Percentiles rank a stretch among this genome's conserved stretches.
These are phyloP conservation scores for Oscheius sp. DNA, from an alignment of 2,888 invertebrate species.

Conservation along the genomic window DNA sequence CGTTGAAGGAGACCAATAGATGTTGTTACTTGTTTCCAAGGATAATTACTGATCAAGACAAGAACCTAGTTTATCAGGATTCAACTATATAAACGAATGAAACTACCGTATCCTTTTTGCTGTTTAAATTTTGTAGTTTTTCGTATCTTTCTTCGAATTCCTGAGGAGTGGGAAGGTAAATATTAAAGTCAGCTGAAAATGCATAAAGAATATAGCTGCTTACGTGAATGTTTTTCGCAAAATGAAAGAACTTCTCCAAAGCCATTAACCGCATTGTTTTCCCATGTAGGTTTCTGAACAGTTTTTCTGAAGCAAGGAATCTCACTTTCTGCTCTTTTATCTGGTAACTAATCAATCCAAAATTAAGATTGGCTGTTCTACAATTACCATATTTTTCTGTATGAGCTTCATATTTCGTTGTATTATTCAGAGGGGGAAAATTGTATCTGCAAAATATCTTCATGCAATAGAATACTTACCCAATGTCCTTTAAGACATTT, in stretches of 20 bases:
- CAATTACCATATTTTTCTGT: neutral
- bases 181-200: neutral
- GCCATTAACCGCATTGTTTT: neutral
- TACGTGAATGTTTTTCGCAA: neutral
- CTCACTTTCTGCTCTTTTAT: neutral
- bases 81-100: neutral
- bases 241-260: neutral
- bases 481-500: conserved; percentile 21
- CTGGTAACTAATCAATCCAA: neutral
- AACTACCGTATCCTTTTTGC: conserved; percentile 14
- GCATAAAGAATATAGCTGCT: neutral
- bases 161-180: neutral
- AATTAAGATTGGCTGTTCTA: conserved; percentile 1
- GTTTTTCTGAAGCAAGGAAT: neutral
- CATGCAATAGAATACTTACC: neutral
- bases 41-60: conserved; percentile 2
- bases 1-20: conserved; percentile 15
- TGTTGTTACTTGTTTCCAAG: neutral
- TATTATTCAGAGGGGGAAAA: neutral
- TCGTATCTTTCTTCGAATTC: neutral
- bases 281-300: neutral
- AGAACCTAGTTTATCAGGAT: neutral
- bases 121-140: neutral
- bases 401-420: neutral
- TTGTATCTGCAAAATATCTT: neutral